These are phyloP conservation scores for Hymenopus coronatus DNA, from an alignment of 2,888 invertebrate genomes.

Conservation along the genomic window DNA sequence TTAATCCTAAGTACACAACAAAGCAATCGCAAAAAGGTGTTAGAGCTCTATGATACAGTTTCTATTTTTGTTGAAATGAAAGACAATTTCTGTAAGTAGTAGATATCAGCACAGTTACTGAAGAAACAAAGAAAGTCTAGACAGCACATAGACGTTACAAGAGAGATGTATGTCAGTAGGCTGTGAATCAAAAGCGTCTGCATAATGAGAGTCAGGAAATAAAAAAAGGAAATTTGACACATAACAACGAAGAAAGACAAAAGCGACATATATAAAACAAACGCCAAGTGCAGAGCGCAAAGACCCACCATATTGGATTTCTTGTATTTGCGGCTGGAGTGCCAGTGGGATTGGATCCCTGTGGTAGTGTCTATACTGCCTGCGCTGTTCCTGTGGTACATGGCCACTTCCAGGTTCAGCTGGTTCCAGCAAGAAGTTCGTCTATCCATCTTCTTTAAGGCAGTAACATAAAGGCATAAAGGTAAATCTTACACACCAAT, in stretches of 20 bases:
- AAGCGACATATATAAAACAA: background rate
- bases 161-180: background rate
- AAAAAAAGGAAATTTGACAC: background rate
- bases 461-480: background rate
- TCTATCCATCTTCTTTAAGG: constrained; percentile 41
- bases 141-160: background rate
- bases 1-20: too few relatives aligned
- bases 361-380: background rate
- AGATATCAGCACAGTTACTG: background rate
- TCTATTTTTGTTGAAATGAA: background rate
- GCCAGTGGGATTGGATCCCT: background rate
- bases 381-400: constrained; percentile 18
- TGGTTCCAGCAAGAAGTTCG: constrained; percentile 50
- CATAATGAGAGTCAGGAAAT: background rate
- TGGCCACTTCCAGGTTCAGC: constrained; percentile 43
- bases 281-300: background rate
- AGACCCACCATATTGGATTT: background rate
- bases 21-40: background rate
- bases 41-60: background rate
- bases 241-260: background rate
- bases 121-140: background rate
- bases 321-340: background rate
- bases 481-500: background rate
- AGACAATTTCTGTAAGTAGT: background rate
- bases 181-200: background rate